Base-by-base conservation (phyloP, 2,888 invertebrate species). In the Acleris holmiana region DNA sequence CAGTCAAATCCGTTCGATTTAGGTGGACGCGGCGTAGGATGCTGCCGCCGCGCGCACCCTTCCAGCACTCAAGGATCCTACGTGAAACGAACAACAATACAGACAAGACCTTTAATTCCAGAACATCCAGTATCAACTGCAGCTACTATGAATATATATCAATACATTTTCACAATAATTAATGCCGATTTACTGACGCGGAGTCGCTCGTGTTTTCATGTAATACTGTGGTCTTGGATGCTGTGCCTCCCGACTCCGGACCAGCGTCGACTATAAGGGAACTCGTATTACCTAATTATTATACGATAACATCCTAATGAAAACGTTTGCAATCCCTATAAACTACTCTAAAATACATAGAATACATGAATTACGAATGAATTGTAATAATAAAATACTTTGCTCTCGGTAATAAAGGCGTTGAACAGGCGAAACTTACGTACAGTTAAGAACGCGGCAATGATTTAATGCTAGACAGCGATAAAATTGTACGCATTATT, bases 1-100 rank as follows among this genome's bases (percentile, higher is more conserved):
- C 84, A 91, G 92, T 72, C 85, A 90, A 91, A 92, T 92, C 84
- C 80, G 83, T 2, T 81, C 76, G 79, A 91, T 92, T 91, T 90
- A 68, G 83, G 87, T 92, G 83, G 71, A 71, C 69, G 80, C 76
- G 91, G 84, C 82, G 69, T 87, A 83, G 84, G 91, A 89, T 92
- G 91, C 92, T 92, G 92, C 89, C 51, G 85, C 84, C 86, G 72
- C 58, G 53, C 23, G 46, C 72, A 76, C 77, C 71, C 86, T 83
- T 82, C 73, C 85, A 85, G 74, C 76, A 71, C 68, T 69, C 77
- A 82, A 78, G 70, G 60, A 78, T 74, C 82, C 82, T 81, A 74
- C 72, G 69, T 65, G 76, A 73, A 78, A 75, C 76, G 76, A 73
- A 66, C 68, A 74, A 74, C 74, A 77, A 77, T 57, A 75, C 70